Evolutionary conservation across 2,888 invertebrate genomes (phyloP).

Genomic region (Orchesella flavescens): DNA sequence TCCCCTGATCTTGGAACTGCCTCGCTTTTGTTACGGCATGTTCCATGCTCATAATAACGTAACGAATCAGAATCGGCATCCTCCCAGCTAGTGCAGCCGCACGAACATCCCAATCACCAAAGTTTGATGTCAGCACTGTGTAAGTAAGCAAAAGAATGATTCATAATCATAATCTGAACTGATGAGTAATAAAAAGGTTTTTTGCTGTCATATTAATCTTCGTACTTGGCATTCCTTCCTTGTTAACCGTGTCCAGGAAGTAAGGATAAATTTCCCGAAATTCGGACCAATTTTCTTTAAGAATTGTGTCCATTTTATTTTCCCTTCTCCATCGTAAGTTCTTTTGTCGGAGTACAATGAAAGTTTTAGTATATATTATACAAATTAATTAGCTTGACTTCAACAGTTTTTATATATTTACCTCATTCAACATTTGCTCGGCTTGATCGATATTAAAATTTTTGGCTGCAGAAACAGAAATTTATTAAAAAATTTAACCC

Average conservation of each 20-base stretch:
- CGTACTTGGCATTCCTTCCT: constrained; percentile 5
- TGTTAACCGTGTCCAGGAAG: not conserved
- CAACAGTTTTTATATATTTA: not conserved
- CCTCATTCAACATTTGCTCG: constrained; percentile 15
- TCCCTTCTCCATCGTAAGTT: constrained; percentile 20
- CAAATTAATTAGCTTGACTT: no score
- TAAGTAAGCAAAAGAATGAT: not conserved
- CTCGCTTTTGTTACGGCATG: not conserved
- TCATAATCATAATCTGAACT: not conserved
- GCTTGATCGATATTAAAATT: constrained; percentile 16
- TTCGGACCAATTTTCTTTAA: constrained; percentile 7
- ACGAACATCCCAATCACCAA: constrained; percentile 17
- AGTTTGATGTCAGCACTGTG: not conserved
- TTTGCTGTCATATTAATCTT: no score
- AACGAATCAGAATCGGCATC: not conserved
- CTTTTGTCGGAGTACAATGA: not conserved
- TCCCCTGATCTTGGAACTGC: not conserved
- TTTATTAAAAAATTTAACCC: no score
- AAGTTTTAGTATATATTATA: not conserved
- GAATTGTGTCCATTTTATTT: constrained; percentile 10
- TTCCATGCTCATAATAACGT: not conserved
- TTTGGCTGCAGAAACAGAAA: not conserved
- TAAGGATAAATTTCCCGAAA: not conserved
- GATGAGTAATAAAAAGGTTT: no score
- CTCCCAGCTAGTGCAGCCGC: not conserved